These are phyloP conservation scores for Pogonomyrmex californicus DNA, from an alignment of 1,140 invertebrate genomes.

Conservation along the genomic window DNA sequence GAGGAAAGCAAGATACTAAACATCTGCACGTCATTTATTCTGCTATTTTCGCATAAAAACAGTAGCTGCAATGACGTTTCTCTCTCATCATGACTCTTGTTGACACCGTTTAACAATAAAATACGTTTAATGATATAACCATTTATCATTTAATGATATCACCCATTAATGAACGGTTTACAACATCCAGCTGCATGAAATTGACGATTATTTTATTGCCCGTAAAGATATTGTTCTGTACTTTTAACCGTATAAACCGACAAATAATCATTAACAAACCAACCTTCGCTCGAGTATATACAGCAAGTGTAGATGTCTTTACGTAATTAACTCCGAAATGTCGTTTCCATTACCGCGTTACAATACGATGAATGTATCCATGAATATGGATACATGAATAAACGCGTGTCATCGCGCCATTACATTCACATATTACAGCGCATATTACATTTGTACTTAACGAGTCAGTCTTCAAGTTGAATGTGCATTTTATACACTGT, in stretches of 20 bases:
- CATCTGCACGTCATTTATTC: neutral
- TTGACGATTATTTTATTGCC: constrained; percentile 16
- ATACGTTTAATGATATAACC: constrained; percentile 12
- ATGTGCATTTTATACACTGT: neutral
- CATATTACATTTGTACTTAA: neutral
- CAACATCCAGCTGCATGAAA: neutral
- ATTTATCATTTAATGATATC: too few species aligned
- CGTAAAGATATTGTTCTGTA: neutral
- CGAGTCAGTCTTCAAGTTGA: neutral
- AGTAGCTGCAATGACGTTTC: neutral
- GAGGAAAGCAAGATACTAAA: neutral
- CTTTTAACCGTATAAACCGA: neutral
- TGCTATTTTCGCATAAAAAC: neutral
- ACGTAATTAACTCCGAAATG: neutral
- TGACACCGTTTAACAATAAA: constrained; percentile 17
- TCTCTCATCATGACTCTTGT: constrained; percentile 39
- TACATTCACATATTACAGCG: too few species aligned
- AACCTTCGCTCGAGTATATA: neutral
- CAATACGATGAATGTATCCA: neutral
- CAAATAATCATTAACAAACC: constrained; percentile 12
- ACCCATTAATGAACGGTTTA: neutral
- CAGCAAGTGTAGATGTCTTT: neutral
- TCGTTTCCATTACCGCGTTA: neutral
- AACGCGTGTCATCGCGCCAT: too few species aligned
- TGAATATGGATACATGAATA: neutral